Percentiles rank a stretch among this genome's conserved stretches.
These are phyloP conservation scores for Heteromyza rotundicornis DNA, from an alignment of 2,888 invertebrate species.

Conservation along the genomic window DNA sequence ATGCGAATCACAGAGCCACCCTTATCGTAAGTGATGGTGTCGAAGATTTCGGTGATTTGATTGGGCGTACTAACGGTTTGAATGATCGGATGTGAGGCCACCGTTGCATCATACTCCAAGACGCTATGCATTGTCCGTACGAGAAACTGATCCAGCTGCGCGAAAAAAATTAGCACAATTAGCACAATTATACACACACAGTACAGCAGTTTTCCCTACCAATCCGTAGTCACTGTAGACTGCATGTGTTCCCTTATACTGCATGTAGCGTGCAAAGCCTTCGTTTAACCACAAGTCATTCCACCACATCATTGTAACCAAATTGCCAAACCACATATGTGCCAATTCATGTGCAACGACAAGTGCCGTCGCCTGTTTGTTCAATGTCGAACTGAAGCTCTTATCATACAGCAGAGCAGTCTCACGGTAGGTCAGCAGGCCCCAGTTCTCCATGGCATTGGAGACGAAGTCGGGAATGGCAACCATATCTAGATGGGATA, in stretches of 20 bases:
- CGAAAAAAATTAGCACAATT: background rate
- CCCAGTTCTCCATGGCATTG: constrained; percentile 98
- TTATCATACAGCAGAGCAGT: constrained; percentile 79
- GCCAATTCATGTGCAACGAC: constrained; percentile 92
- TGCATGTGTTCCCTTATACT: constrained; percentile 75
- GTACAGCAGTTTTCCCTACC: constrained; percentile 63
- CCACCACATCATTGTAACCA: constrained; percentile 92
- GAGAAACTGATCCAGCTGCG: constrained; percentile 78
- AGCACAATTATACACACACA: constrained; percentile 23
- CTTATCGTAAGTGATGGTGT: constrained; percentile 88
- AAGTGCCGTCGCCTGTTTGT: constrained; percentile 77
- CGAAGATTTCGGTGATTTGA: constrained; percentile 89
- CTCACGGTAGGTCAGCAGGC: constrained; percentile 88
- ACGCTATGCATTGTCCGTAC: constrained; percentile 74
- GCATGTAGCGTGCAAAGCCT: constrained; percentile 89
- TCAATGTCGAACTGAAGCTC: constrained; percentile 73
- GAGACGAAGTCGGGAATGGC: constrained; percentile 59
- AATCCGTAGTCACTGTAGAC: constrained; percentile 80
- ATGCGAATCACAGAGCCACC: constrained; percentile 85
- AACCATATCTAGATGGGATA: constrained; percentile 50
- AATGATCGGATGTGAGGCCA: constrained; percentile 88
- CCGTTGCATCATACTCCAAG: constrained; percentile 74
- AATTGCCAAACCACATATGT: constrained; percentile 92
- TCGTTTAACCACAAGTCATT: constrained; percentile 91
- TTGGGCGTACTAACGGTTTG: constrained; percentile 82